Conservation (phyloP, 2,888 invertebrate genomes). For the Plebejus argus region DNA sequence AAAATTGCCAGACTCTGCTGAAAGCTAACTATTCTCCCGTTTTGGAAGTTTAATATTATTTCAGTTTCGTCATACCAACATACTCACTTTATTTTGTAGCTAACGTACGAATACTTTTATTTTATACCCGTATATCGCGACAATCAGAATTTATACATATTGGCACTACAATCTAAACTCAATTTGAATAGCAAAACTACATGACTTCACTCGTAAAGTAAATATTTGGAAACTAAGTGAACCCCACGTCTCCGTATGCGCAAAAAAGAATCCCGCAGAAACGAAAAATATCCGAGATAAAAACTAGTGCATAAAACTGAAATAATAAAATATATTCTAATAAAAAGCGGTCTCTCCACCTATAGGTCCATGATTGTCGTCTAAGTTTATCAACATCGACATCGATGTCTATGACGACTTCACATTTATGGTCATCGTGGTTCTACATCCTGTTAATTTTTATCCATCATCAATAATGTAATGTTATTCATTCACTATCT, state of each 20-base stretch:
- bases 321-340: too few relatives aligned
- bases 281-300: too few relatives aligned
- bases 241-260: too few relatives aligned
- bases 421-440: not conserved
- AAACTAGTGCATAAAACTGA: too few relatives aligned
- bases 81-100: constrained; percentile 61
- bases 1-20: constrained; percentile 48
- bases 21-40: constrained; percentile 56
- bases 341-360: too few relatives aligned
- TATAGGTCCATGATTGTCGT: too few relatives aligned
- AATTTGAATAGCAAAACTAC: not conserved
- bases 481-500: not conserved
- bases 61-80: constrained; percentile 57
- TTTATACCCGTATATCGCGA: constrained; percentile 24
- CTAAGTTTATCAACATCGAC: too few relatives aligned
- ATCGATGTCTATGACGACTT: too few relatives aligned
- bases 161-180: not conserved
- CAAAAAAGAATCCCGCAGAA: too few relatives aligned
- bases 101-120: constrained; percentile 57
- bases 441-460: too few relatives aligned
- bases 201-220: too few relatives aligned
- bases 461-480: not conserved
- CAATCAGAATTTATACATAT: not conserved
- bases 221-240: too few relatives aligned
- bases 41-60: constrained; percentile 76